A percentile compares a stretch with the other conserved stretches of the same genome.
phyloP scores from a whole-genome alignment of 2,888 invertebrate species.

The Spisula subtruncata region DNA sequence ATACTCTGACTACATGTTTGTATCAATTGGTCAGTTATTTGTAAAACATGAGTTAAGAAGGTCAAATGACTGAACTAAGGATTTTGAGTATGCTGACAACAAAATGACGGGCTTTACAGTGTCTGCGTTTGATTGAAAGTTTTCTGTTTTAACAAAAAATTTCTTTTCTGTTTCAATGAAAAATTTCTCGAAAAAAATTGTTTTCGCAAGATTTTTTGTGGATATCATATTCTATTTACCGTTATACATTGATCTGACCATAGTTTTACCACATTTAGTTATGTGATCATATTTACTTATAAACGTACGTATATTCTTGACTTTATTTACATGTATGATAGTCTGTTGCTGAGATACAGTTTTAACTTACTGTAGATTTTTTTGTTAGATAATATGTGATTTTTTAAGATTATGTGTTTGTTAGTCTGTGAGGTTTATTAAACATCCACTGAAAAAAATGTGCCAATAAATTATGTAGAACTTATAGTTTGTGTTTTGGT shows the following conservation, averaged over 20 bases:
- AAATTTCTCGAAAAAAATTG: background rate
- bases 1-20: too few species aligned
- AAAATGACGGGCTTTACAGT: background rate
- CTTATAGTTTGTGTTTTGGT: background rate
- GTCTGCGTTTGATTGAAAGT: background rate
- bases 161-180: too few species aligned
- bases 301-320: background rate
- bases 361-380: conserved; percentile 26
- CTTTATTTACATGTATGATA: conserved; percentile 1
- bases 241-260: background rate
- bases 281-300: background rate
- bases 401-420: background rate
- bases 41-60: too few species aligned
- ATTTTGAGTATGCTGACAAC: background rate
- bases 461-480: conserved; percentile 60
- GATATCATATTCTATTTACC: background rate
- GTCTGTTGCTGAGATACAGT: background rate
- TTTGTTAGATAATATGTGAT: conserved; percentile 26
- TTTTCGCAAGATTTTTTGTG: background rate
- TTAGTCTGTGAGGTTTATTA: background rate
- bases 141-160: background rate
- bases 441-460: conserved; percentile 41
- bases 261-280: background rate
- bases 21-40: too few species aligned
- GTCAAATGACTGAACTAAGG: too few species aligned